A percentile compares a stretch with the other conserved stretches of the same genome.
Evolutionary conservation across 2,888 invertebrate species (phyloP).

Genomic region (Tetropium fuscum): DNA sequence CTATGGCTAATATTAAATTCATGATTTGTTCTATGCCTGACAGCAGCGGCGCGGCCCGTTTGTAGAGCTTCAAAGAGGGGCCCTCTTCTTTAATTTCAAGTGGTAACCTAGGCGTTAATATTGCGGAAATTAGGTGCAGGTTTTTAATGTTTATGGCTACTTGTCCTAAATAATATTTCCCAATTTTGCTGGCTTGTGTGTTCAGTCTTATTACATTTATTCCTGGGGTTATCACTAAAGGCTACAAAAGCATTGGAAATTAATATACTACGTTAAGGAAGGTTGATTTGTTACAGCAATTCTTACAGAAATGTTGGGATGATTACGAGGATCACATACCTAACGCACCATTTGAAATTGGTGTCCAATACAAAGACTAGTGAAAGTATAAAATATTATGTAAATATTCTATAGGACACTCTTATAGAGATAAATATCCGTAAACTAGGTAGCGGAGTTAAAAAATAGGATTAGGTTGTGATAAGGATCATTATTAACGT

Average conservation of each 20-base stretch:
- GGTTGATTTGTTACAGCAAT: too few relatives aligned
- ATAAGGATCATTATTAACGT: too few relatives aligned
- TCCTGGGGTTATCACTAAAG: conserved; percentile 70
- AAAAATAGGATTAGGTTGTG: too few relatives aligned
- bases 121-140: conserved; percentile 79
- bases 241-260: conserved; percentile 51
- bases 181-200: conserved; percentile 74
- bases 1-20: conserved; percentile 80
- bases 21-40: conserved; percentile 86
- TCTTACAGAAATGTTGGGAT: too few relatives aligned
- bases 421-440: too few relatives aligned
- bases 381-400: too few relatives aligned
- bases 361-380: too few relatives aligned
- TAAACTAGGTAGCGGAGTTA: too few relatives aligned
- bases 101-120: conserved; percentile 69
- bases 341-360: too few relatives aligned
- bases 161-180: conserved; percentile 79
- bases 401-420: too few relatives aligned
- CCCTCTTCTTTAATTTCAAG: conserved; percentile 65
- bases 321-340: too few relatives aligned
- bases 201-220: conserved; percentile 73
- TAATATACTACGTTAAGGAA: background rate
- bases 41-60: conserved; percentile 76
- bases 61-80: conserved; percentile 67
- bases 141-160: conserved; percentile 75